Conservation (phyloP, 2,113 vertebrate genomes). For the Hymenochirus boettgeri region DNA sequence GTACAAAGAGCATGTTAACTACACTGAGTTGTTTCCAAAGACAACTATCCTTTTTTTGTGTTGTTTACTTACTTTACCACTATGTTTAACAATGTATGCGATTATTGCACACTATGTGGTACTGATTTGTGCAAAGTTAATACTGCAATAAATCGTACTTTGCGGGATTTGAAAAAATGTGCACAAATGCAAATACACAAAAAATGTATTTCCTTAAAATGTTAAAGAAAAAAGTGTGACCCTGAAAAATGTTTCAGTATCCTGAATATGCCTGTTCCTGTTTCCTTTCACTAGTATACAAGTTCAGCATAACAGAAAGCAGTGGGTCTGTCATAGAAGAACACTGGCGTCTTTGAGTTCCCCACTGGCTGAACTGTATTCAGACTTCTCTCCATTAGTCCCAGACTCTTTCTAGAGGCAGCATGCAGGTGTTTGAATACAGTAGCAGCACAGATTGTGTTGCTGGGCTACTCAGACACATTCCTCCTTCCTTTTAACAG, state of each 20-base stretch:
- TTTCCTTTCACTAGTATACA: slow-evolving; percentile 17
- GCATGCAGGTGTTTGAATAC: slow-evolving; percentile 12
- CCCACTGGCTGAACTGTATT: slow-evolving; percentile 20
- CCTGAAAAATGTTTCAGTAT: not conserved
- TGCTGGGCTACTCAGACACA: not conserved
- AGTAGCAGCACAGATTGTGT: not conserved
- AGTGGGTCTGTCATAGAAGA: slow-evolving; percentile 9
- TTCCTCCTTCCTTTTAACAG: slow-evolving; percentile 24
- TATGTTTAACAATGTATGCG: no score
- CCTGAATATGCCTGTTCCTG: slow-evolving; percentile 17
- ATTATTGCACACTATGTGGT: no score
- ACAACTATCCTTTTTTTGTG: no score
- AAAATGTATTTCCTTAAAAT: slow-evolving; percentile 11
- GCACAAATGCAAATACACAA: no score
- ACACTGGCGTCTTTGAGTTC: slow-evolving; percentile 21
- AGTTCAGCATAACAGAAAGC: slow-evolving; percentile 21
- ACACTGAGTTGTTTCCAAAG: no score
- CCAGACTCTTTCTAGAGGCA: slow-evolving; percentile 18
- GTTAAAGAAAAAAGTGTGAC: slow-evolving; percentile 7
- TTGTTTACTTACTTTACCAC: no score
- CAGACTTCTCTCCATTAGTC: slow-evolving; percentile 4
- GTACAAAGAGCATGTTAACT: no score
- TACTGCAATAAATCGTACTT: no score
- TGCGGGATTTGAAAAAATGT: no score
- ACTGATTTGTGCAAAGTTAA: no score